Evolutionary conservation across 2,888 invertebrate species (phyloP), one percentile per base, ranked within the genome.

Genomic region (Sicus ferrugineus): DNA sequence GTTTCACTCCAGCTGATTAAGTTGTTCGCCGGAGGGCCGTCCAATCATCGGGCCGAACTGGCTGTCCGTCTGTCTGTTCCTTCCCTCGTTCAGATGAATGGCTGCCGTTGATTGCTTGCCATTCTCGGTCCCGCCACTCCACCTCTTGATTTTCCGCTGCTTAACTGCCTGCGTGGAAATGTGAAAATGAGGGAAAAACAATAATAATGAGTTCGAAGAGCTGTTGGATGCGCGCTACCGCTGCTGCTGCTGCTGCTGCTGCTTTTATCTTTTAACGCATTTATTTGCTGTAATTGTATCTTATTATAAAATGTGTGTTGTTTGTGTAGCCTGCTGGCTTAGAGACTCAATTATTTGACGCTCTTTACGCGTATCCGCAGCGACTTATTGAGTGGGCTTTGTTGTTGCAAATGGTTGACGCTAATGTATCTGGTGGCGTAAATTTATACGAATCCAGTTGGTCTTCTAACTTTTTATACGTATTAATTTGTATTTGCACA

Each of bases 231-330:
- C 50, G 31, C 59, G 21, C 11, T 11, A 30, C 38, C 31, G 7
- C 21, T 34, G 28, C 65, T 26, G 46, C n/a, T 38, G 52, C 52
- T 62, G 28, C 23, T 54, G 63, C 21, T 65, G 46, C 61, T 59
- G 54, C 54, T 62, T 63, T 38, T 42, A 54, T 30, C 54, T 34
- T 61, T 64, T 54, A 70, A 71, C 64, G 70, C 70, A 69, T 76
- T 75, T 75, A 74, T 76, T 76, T 76, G 72, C 70, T 76, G 75
- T 76, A 75, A 76, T 76, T 75, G 75, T 73, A 75, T 75, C 75
- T 74, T 73, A 76, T 75, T 73, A 76, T 76, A 72, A 73, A 75
- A 70, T 69, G 68, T 73, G 6, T 66, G 5, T 34, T 46, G 11
- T 52, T 58, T 19, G 58, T 66, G 14, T 59, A 48, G 14, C 46